A percentile compares a stretch with the other conserved stretches of the same genome.
phyloP scores from a whole-genome alignment of 64 coral and sea anemone species.

The Pocillopora verrucosa region DNA sequence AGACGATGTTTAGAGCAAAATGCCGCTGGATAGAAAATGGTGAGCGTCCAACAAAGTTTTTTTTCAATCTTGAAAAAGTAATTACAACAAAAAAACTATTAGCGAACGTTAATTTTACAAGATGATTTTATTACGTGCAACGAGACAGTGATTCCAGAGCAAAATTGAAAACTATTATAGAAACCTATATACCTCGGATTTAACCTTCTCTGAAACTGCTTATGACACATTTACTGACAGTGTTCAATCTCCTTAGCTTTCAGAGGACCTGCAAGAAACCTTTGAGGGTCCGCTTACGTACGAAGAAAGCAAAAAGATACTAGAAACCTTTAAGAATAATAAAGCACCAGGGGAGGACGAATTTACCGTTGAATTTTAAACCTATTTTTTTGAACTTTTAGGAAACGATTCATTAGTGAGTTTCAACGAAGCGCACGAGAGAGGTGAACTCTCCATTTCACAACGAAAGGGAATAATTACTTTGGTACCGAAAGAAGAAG shows the following conservation, averaged over 20 bases:
- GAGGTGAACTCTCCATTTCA: constrained; percentile 22
- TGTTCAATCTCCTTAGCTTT: not conserved
- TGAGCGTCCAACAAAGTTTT: not conserved
- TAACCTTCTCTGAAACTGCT: not conserved
- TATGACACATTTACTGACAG: not conserved
- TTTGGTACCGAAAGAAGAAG: constrained; percentile 21
- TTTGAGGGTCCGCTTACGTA: not conserved
- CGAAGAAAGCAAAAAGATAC: not conserved
- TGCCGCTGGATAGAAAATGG: not conserved
- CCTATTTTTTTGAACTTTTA: not conserved
- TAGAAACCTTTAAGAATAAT: not conserved
- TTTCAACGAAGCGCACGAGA: not conserved
- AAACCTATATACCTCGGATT: constrained; percentile 12
- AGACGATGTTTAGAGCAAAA: constrained; percentile 5
- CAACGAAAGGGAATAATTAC: constrained; percentile 42
- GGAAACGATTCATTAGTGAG: not conserved
- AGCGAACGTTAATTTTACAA: not conserved
- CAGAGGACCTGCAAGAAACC: not conserved
- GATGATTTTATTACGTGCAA: not conserved
- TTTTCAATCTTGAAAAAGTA: no score
- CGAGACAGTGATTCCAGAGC: not conserved
- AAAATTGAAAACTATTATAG: constrained; percentile 26
- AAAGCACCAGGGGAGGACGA: constrained; percentile 12
- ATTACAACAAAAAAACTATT: not conserved
- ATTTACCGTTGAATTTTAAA: not conserved